Conservation (phyloP, 2,113 vertebrate genomes). For the Danionella cerebrum region DNA sequence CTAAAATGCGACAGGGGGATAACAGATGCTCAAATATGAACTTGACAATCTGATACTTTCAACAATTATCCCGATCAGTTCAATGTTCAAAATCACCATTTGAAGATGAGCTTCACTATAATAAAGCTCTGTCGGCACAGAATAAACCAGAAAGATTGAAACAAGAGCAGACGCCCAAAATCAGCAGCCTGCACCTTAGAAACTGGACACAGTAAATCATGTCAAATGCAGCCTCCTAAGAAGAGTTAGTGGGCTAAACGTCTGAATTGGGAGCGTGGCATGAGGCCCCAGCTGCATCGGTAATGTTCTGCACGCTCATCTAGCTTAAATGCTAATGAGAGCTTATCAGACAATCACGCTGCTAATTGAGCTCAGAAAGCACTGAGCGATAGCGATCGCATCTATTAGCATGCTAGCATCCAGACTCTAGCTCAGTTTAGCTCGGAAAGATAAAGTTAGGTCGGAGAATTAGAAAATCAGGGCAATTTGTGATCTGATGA, state of each 20-base stretch:
- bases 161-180: no score
- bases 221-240: neutral
- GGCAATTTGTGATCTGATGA: constrained; percentile 43
- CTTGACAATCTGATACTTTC: no score
- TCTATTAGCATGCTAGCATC: constrained; percentile 52
- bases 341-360: constrained; percentile 59
- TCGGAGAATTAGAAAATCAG: constrained; percentile 49
- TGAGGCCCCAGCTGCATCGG: neutral
- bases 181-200: no score
- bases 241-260: neutral
- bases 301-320: constrained; percentile 13
- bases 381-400: constrained; percentile 52
- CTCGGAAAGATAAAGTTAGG: constrained; percentile 57
- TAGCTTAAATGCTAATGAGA: constrained; percentile 54
- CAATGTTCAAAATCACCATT: no score
- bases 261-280: neutral
- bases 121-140: no score
- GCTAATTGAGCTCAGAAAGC: constrained; percentile 66
- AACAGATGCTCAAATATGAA: no score
- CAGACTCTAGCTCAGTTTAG: constrained; percentile 38
- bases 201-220: neutral
- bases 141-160: no score
- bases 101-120: no score
- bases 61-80: no score
- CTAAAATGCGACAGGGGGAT: no score